These are phyloP conservation scores for Danio tinwini DNA, from an alignment of 2,797 vertebrate species.

Conservation along the genomic window DNA sequence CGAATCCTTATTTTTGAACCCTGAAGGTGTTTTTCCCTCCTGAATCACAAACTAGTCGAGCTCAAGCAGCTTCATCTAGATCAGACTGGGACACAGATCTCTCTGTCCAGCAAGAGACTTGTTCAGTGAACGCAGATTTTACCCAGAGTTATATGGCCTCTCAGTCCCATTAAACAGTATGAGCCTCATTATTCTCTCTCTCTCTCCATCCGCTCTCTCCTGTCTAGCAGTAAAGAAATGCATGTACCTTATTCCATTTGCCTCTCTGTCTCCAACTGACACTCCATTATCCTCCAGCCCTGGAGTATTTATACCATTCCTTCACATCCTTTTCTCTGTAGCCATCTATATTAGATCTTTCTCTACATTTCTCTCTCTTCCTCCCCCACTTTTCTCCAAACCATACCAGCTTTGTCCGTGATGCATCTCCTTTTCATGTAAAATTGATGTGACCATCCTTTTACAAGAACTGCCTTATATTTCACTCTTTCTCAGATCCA, in stretches of 20 bases:
- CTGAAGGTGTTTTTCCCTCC: neutral
- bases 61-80: slow-evolving; percentile 6
- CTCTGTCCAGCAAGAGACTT: slow-evolving; percentile 27
- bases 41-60: neutral
- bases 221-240: slow-evolving; percentile 44
- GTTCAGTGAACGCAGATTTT: slow-evolving; percentile 24
- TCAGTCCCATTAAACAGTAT: slow-evolving; percentile 38
- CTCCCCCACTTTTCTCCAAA: slow-evolving; percentile 29
- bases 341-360: slow-evolving; percentile 50
- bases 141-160: slow-evolving; percentile 23
- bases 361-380: slow-evolving; percentile 20
- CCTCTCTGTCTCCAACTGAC: slow-evolving; percentile 48
- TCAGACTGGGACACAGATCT: neutral
- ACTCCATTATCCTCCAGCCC: slow-evolving; percentile 47
- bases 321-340: slow-evolving; percentile 41
- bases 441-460: slow-evolving; percentile 52
- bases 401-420: slow-evolving; percentile 13
- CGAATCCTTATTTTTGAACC: neutral
- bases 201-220: neutral
- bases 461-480: neutral
- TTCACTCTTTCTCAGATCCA: slow-evolving; percentile 29
- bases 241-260: slow-evolving; percentile 50
- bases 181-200: slow-evolving; percentile 40
- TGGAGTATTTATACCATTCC: slow-evolving; percentile 54
- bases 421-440: slow-evolving; percentile 49